Base-by-base conservation (phyloP, 1,140 invertebrate genomes). In the Camponotus vicinus region DNA sequence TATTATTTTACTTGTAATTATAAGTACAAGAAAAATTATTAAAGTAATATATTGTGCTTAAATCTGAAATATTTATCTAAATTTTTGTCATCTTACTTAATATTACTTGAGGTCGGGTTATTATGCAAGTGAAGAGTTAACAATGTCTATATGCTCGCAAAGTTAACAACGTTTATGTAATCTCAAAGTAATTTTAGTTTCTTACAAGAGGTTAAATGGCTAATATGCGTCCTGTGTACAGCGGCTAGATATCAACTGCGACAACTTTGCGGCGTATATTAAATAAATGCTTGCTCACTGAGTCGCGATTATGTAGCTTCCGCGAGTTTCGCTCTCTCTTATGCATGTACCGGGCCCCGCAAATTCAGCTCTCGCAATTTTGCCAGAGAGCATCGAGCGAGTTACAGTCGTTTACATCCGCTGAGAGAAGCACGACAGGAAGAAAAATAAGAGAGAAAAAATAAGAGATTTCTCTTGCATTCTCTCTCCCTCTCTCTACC, bases 321-420 rank as follows among this genome's bases (percentile, higher is more conserved):
- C 40, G 69, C 69, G 55, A 83, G 69, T 83, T 83, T 83, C 69
- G 79, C 69, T 37, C 79, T 61, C 27, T 57, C 61, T 89, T 89
- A 89, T 64, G 69, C 88, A 45, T 67, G 37, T 52, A 63, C 21
- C 13, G 69, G 11, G 67, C 4, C 32, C n/a, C 40, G 66, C 52
- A 67, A 69, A 75, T 83, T 83, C 21, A 69, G 32, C 66, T 63
- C n/a, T 45, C 45, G 75, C 67, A 89, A 89, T 89, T 89, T 86
- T 7, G 42, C n/a, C 69, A 18, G 55, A 86, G 45, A 86, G 87
- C 73, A 34, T 27, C 75, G 42, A 63, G 73, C 77, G 63, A 83
- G 69, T 75, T 75, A 59, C 45, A 63, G 42, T 55, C 37, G 59
- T 52, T 80, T 67, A 78, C 61, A 86, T 86, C 80, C 61, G 57